Evolutionary conservation across 2,888 invertebrate genomes (phyloP), one percentile per base, ranked within the genome.

Genomic region (Gymnosoma rotundatum): DNA sequence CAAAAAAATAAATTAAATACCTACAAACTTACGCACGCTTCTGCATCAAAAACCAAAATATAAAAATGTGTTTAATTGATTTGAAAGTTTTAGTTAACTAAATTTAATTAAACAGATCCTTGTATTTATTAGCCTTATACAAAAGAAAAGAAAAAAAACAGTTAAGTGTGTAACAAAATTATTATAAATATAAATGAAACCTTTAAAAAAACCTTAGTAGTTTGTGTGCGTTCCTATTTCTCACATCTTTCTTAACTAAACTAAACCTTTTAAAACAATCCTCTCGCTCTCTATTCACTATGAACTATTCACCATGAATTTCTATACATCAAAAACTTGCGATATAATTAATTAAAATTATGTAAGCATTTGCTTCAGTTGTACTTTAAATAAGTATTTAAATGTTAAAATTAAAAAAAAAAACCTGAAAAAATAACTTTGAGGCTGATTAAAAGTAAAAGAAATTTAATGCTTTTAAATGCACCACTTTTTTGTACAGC

Each of bases 11-110:
- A 83, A 79, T 78, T 82, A 87, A 86, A 88, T 88, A 86, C 86
- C 86, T 85, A 69, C 72, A 87, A 90, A 88, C 85, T 87, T 86
- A 88, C 89, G 92, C 91, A 91, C 92, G 92, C 91, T 92, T 91
- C 91, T 91, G 92, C 91, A 90, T 91, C 88, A 88, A 87, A 76
- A 69, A 32, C 73, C 78, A 69, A 78, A 78, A 69, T 42, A 42
- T 32, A 56, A 64, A 72, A 72, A 61, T 83, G 66, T 83, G 79
- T 83, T 76, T 76, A 83, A 67, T 83, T 75, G 56, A 79, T 50
- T 38, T 64, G 38, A 69, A 70, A 69, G n/a, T 18, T 52, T 60
- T 64, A 78, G 36, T 21, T 76, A 76, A 80, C 48, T 38, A 87
- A 83, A 85, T 83, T 84, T 83, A 69, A 38, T 48, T 3, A 20